Percentiles rank a stretch among this genome's conserved stretches.
phyloP scores from a whole-genome alignment of 2,888 invertebrate species.

The Erebia ligea region DNA sequence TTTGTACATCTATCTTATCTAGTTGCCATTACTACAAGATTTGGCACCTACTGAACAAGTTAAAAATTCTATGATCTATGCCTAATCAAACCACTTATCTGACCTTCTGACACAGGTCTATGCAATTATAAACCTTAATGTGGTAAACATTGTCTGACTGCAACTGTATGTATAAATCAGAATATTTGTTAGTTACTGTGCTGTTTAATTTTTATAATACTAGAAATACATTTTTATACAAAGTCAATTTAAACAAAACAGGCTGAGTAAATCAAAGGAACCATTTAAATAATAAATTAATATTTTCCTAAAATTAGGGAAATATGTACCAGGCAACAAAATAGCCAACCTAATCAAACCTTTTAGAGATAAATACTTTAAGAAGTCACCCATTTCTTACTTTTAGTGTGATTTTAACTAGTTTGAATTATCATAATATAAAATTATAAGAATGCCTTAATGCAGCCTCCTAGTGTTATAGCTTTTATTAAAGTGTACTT shows the following conservation, averaged over 20 bases:
- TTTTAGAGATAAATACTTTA: neutral
- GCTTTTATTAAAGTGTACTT: neutral
- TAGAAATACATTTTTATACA: no score
- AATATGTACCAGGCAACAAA: neutral
- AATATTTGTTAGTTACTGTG: constrained; percentile 8
- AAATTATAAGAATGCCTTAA: neutral
- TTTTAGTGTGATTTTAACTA: neutral
- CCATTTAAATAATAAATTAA: neutral
- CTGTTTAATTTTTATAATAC: neutral
- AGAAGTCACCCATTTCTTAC: neutral
- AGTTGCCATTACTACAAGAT: no score
- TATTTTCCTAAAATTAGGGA: neutral
- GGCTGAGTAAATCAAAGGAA: neutral
- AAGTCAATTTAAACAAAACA: constrained; percentile 6
- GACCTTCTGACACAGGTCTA: no score
- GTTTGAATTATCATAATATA: neutral
- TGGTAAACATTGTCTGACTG: no score
- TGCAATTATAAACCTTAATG: no score
- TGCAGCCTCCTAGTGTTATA: constrained; percentile 10
- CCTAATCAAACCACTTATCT: no score
- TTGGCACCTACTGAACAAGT: no score
- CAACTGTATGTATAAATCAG: neutral
- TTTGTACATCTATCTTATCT: no score
- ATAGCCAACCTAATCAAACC: neutral
- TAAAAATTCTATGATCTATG: no score